Evolutionary conservation across 23 tunicate species (phyloP).

Genomic region (Halocynthia roretzi): DNA sequence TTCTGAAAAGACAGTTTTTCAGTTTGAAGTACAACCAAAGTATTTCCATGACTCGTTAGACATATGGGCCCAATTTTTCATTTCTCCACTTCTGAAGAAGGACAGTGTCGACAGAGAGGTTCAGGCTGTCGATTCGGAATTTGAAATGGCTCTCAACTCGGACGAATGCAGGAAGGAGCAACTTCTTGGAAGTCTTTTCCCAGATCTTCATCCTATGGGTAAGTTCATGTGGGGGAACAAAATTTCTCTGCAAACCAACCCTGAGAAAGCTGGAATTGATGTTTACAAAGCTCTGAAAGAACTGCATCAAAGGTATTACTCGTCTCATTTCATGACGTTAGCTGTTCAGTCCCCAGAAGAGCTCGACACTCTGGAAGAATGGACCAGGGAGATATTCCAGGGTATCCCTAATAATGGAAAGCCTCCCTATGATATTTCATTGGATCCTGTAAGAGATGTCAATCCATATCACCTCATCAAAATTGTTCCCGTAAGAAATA

Average conservation of each 20-base stretch:
- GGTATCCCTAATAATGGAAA: slow-evolving; percentile 27
- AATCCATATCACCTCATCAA: slow-evolving; percentile 20
- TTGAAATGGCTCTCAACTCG: slow-evolving; percentile 55
- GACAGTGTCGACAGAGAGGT: slow-evolving; percentile 79
- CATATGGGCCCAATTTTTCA: slow-evolving; percentile 91
- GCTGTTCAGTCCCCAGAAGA: slow-evolving; percentile 54
- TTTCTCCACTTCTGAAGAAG: slow-evolving; percentile 56
- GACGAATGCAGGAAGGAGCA: slow-evolving; percentile 61
- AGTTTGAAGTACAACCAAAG: slow-evolving; percentile 64
- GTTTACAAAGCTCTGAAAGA: slow-evolving; percentile 42
- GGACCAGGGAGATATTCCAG: slow-evolving; percentile 60
- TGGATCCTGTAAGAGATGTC: background rate
- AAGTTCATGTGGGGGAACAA: slow-evolving; percentile 84
- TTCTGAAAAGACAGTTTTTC: slow-evolving; percentile 51
- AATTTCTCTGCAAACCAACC: slow-evolving; percentile 28
- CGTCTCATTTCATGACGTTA: slow-evolving; percentile 55
- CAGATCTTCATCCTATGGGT: slow-evolving; percentile 40
- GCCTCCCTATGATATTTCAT: background rate
- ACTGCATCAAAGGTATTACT: slow-evolving; percentile 51
- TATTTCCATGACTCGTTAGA: slow-evolving; percentile 55
- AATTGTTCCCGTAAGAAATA: slow-evolving; percentile 46
- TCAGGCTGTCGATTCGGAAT: slow-evolving; percentile 92
- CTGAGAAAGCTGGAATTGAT: slow-evolving; percentile 33
- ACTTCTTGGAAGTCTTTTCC: slow-evolving; percentile 33
- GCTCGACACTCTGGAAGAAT: slow-evolving; percentile 57